Evolutionary conservation across 2,888 invertebrate species (phyloP).

Genomic region (Actias luna): DNA sequence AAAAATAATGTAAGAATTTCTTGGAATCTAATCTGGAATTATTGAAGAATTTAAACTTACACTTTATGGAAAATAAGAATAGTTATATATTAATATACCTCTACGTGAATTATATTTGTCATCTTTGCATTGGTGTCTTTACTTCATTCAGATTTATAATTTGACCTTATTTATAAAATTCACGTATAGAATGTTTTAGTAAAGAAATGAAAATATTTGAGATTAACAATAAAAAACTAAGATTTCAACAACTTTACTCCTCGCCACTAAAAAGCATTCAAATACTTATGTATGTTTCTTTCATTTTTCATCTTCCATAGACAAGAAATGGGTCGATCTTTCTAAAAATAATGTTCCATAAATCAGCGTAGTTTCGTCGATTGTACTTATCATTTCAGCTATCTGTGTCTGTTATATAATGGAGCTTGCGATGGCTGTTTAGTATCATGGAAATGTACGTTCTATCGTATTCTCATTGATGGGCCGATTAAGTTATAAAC

Average conservation of each 20-base stretch:
- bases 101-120: no score
- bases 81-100: no score
- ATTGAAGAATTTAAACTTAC: no score
- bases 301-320: neutral
- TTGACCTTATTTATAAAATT: no score
- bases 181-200: no score
- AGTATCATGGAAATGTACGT: slow-evolving; percentile 56
- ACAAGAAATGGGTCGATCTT: slow-evolving; percentile 41
- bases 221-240: neutral
- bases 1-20: no score
- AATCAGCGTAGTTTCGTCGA: slow-evolving; percentile 60
- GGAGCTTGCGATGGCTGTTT: slow-evolving; percentile 61
- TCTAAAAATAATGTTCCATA: slow-evolving; percentile 59
- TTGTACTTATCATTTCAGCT: slow-evolving; percentile 53
- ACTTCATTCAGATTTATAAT: no score
- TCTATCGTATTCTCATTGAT: slow-evolving; percentile 43
- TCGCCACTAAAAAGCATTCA: neutral
- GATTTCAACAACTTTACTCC: neutral
- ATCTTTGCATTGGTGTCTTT: no score
- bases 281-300: neutral
- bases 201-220: neutral
- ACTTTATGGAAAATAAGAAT: no score
- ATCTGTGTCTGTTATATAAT: slow-evolving; percentile 58
- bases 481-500: slow-evolving; percentile 53
- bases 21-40: no score